These are phyloP conservation scores for Hydrophis major DNA, from an alignment of 2,797 vertebrate genomes.

Conservation along the genomic window DNA sequence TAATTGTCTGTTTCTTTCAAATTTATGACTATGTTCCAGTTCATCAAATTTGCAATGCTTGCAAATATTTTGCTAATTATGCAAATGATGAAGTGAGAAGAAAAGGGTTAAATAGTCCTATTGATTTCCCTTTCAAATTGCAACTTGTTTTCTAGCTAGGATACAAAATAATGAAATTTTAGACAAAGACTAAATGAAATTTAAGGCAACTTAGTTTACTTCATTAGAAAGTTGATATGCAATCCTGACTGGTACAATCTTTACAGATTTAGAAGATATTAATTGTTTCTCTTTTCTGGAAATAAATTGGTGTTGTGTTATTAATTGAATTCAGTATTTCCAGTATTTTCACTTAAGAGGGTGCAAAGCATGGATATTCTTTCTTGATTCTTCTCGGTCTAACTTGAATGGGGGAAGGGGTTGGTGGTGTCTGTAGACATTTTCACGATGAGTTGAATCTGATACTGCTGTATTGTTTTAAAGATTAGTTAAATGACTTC, in stretches of 20 bases:
- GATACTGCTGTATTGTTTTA: neutral
- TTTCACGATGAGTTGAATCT: neutral
- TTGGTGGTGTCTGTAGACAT: neutral
- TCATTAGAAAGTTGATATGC: neutral
- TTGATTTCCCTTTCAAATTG: neutral
- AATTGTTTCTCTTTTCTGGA: neutral
- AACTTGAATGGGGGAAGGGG: neutral
- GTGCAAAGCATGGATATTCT: neutral
- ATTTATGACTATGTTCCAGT: neutral
- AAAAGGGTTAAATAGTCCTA: neutral
- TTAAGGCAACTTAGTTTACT: neutral
- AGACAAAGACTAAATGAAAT: neutral
- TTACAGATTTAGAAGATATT: neutral
- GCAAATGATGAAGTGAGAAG: neutral
- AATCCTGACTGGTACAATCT: neutral
- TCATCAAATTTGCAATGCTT: neutral
- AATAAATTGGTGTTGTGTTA: neutral
- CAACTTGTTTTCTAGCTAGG: neutral
- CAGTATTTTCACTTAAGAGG: neutral
- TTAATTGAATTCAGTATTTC: neutral
- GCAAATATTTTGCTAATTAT: neutral
- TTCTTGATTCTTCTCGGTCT: neutral
- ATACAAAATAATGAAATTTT: neutral
- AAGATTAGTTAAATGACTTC: neutral
- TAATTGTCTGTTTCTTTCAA: conserved; percentile 6